phyloP scores from a whole-genome alignment of 1,140 invertebrate genomes.

The Eumaeus atala region DNA sequence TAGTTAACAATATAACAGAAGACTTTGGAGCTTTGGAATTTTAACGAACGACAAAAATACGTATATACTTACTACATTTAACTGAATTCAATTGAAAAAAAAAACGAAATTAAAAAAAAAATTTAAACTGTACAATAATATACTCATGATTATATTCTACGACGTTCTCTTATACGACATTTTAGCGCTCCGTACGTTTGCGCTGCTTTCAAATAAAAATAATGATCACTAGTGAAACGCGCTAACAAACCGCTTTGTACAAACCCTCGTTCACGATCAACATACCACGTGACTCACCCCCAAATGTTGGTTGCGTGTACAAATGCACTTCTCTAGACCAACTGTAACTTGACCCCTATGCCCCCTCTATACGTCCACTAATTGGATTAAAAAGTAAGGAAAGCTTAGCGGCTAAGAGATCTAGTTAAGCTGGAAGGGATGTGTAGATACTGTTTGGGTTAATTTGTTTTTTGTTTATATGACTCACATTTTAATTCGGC shows the following conservation, averaged over 20 bases:
- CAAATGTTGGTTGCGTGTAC: constrained; percentile 46
- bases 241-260: constrained; percentile 32
- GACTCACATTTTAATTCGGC: constrained; percentile 17
- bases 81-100: no score
- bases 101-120: no score
- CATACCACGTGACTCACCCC: constrained; percentile 45
- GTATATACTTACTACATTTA: no score
- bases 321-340: constrained; percentile 40
- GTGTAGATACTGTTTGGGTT: constrained; percentile 35
- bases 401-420: constrained; percentile 30
- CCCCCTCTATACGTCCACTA: constrained; percentile 30
- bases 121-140: no score
- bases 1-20: no score
- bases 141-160: no score
- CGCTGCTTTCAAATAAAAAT: no score
- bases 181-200: no score
- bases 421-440: constrained; percentile 31
- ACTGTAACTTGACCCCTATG: constrained; percentile 37
- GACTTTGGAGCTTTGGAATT: no score
- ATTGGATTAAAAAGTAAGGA: constrained; percentile 36
- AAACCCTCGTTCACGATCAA: constrained; percentile 30
- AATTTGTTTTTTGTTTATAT: constrained; percentile 29
- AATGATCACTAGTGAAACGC: neutral
- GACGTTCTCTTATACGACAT: no score
- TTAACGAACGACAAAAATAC: no score